Conservation (phyloP, 2,113 vertebrate genomes). For the Lepus timidus region DNA sequence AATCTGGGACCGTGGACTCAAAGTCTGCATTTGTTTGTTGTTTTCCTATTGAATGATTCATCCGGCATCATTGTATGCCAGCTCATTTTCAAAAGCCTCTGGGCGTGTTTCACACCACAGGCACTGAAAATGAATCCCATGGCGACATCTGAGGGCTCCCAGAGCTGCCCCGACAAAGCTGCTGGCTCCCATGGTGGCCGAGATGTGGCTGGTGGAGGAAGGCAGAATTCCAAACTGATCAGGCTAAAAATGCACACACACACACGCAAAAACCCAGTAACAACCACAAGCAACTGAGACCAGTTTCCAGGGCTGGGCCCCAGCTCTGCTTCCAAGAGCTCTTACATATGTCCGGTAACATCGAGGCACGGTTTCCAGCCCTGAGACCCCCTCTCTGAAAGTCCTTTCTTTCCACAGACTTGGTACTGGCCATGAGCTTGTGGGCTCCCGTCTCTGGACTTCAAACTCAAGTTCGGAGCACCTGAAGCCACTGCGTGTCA, state of each 20-base stretch:
- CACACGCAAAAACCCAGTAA: not conserved
- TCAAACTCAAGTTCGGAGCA: not conserved
- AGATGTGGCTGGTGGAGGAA: not conserved
- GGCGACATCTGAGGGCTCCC: not conserved
- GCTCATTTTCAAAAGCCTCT: slow-evolving; percentile 48
- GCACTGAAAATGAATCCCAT: not conserved
- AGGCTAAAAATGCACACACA: not conserved
- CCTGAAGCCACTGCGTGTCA: not conserved
- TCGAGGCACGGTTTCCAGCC: not conserved
- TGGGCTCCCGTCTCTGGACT: not conserved
- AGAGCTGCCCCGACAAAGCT: not conserved
- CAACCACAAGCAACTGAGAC: not conserved
- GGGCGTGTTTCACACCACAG: not conserved
- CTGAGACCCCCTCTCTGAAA: not conserved
- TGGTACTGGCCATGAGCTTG: not conserved
- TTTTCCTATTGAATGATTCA: slow-evolving; percentile 55
- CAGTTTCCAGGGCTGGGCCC: not conserved
- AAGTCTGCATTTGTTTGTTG: slow-evolving; percentile 32
- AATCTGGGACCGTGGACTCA: not conserved
- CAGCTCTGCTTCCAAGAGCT: not conserved
- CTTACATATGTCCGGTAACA: not conserved
- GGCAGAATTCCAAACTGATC: not conserved
- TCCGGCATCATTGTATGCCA: not conserved
- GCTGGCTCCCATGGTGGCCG: not conserved
- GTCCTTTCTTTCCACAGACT: not conserved